phyloP scores from a whole-genome alignment of 2,888 invertebrate genomes.

The Diarsia mendica region DNA sequence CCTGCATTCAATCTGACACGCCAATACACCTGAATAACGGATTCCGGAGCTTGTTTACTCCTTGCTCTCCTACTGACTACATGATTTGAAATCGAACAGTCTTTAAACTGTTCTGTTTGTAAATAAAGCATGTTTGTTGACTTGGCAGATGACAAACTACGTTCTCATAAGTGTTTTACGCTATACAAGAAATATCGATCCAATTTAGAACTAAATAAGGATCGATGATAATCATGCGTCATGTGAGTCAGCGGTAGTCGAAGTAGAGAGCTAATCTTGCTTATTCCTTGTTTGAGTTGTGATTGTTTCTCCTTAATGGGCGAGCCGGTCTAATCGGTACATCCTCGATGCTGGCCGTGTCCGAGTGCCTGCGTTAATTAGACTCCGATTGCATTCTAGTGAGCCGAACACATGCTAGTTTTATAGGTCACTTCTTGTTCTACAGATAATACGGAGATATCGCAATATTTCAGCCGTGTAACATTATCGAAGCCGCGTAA shows the following conservation, averaged over 20 bases:
- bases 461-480: slow-evolving; percentile 59
- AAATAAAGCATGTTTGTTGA: slow-evolving; percentile 1
- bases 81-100: slow-evolving; percentile 6
- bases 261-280: slow-evolving; percentile 78
- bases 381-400: slow-evolving; percentile 83
- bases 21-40: slow-evolving; percentile 70
- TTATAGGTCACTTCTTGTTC: slow-evolving; percentile 77
- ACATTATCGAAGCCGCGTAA: slow-evolving; percentile 55
- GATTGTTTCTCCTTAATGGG: slow-evolving; percentile 89
- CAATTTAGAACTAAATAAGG: slow-evolving; percentile 53
- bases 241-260: slow-evolving; percentile 62
- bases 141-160: not conserved
- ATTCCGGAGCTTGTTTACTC: slow-evolving; percentile 51
- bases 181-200: slow-evolving; percentile 3
- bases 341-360: slow-evolving; percentile 83
- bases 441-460: slow-evolving; percentile 59
- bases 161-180: not conserved
- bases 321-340: slow-evolving; percentile 84
- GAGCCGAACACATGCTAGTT: slow-evolving; percentile 76
- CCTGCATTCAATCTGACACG: slow-evolving; percentile 74
- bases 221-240: slow-evolving; percentile 39
- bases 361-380: slow-evolving; percentile 85
- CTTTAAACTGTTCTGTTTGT: slow-evolving; percentile 13
- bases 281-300: slow-evolving; percentile 85
- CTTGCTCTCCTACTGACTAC: slow-evolving; percentile 33